A percentile compares a stretch with the other conserved stretches of the same genome.
These are phyloP conservation scores for Priocnemis perturbator DNA, from an alignment of 2,888 invertebrate species.

Conservation along the genomic window DNA sequence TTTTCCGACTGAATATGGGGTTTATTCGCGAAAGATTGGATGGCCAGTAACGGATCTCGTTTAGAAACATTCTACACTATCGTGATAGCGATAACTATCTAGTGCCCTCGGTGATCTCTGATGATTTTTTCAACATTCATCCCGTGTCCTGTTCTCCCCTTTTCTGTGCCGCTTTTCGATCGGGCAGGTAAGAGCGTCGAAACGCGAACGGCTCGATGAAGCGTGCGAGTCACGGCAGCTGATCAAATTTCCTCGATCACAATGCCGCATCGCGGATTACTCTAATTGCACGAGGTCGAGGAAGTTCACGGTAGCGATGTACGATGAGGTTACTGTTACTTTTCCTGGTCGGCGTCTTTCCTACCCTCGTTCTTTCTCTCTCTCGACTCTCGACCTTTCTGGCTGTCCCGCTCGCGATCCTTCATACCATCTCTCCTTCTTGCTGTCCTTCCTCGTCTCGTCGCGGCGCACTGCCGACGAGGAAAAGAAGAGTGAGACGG, in stretches of 20 bases:
- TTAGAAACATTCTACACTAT: too few relatives aligned
- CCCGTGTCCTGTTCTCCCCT: too few relatives aligned
- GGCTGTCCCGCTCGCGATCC: neutral
- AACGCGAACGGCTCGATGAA: too few relatives aligned
- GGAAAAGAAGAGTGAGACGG: constrained; percentile 4
- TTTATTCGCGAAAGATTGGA: too few relatives aligned
- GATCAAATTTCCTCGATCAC: constrained; percentile 20
- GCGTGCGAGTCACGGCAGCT: too few relatives aligned
- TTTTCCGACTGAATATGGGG: too few relatives aligned
- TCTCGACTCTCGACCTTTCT: neutral
- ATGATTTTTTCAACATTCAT: too few relatives aligned
- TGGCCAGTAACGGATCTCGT: too few relatives aligned
- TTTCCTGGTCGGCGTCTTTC: constrained; percentile 58
- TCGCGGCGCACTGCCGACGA: neutral
- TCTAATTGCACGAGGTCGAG: constrained; percentile 53
- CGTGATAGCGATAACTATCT: too few relatives aligned
- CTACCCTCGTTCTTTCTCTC: neutral
- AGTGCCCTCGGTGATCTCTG: too few relatives aligned
- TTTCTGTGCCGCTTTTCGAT: neutral
- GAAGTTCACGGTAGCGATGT: constrained; percentile 52
- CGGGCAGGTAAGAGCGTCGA: neutral
- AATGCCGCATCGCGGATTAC: constrained; percentile 38
- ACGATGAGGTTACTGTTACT: constrained; percentile 64
- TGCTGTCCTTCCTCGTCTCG: constrained; percentile 4
- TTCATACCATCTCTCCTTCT: constrained; percentile 5